A percentile compares a stretch with the other conserved stretches of the same genome.
phyloP scores from a whole-genome alignment of 2,797 vertebrate species.

The Sebastes melanostomus region DNA sequence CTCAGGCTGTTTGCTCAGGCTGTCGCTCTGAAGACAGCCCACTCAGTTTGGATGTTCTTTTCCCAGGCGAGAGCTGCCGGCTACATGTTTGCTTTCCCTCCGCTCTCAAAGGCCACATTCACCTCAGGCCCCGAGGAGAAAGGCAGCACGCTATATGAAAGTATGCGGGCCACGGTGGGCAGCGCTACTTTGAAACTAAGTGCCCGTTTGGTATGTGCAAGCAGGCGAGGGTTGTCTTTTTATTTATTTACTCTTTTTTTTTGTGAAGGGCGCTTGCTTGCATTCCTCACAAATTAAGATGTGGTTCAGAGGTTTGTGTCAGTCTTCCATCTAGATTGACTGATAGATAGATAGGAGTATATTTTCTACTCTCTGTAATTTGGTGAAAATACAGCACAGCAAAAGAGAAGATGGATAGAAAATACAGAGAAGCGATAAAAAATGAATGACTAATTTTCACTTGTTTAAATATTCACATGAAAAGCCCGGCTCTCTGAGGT shows the following conservation, averaged over 20 bases:
- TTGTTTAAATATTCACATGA: slow-evolving; percentile 34
- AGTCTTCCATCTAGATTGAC: background rate
- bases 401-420: background rate
- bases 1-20: slow-evolving; percentile 79
- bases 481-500: background rate
- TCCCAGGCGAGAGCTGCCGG: slow-evolving; percentile 75
- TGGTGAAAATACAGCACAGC: background rate
- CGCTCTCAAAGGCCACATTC: slow-evolving; percentile 76
- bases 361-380: background rate
- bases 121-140: slow-evolving; percentile 60
- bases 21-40: slow-evolving; percentile 70
- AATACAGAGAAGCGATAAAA: slow-evolving; percentile 1
- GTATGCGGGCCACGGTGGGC: slow-evolving; percentile 46
- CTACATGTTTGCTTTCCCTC: slow-evolving; percentile 77
- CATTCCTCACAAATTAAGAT: slow-evolving; percentile 43
- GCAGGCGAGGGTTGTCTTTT: slow-evolving; percentile 41
- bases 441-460: background rate
- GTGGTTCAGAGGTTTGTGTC: background rate
- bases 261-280: background rate
- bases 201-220: slow-evolving; percentile 53
- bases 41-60: slow-evolving; percentile 77
- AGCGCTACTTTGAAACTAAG: slow-evolving; percentile 62
- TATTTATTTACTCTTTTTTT: slow-evolving; percentile 52
- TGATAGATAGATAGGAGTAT: background rate
- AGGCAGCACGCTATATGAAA: slow-evolving; percentile 54